Base-by-base conservation (phyloP, 2,888 invertebrate genomes). In the Troides oblongomaculatus region DNA sequence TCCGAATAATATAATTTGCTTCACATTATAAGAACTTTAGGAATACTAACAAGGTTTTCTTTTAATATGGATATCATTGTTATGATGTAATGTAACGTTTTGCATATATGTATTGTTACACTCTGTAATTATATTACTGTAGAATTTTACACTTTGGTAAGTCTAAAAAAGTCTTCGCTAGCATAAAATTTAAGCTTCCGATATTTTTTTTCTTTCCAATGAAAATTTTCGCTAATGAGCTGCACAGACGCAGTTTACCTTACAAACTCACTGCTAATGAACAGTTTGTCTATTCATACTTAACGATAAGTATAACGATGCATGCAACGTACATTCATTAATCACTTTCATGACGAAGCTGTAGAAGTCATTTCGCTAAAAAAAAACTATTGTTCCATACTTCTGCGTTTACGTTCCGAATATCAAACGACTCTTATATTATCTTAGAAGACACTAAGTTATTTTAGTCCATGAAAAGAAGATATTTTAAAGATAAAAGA, bases 171-270 rank as follows among this genome's bases (percentile, higher is more conserved):
- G 62, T 21, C 36, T 23, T 50, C 4, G 21, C 12, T 12, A 18
- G 25, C 17, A 56, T 46, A 67, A 67, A 23, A n/a, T 57, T 62
- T 23, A 39, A 56, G 23, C 53, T 43, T 57, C 23, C 25, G 12
- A 30, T 62, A 14, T 46, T 62, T 66, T 57, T 18, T 18, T 18
- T 18, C 8, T 71, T 72, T 69, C 71, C 66, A 67, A 70, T 72
- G 66, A 66, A 64, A 71, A 72, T 68, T 72, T 74, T 73, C 72
- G 71, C 72, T 76, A 76, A 76, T 74, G 74, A 76, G 75, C 71
- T 73, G 71, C 71, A 68, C 65, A 74, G 73, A 62, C 71, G 68
- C 7, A 57, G 63, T 68, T 53, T 66, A 25, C 65, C 71, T 69
- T 72, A 68, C 68, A 72, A 72, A 56, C 56, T 62, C 21, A 36